These are phyloP conservation scores for Neosilurus hyrtlii DNA, from an alignment of 2,797 vertebrate species.

Conservation along the genomic window DNA sequence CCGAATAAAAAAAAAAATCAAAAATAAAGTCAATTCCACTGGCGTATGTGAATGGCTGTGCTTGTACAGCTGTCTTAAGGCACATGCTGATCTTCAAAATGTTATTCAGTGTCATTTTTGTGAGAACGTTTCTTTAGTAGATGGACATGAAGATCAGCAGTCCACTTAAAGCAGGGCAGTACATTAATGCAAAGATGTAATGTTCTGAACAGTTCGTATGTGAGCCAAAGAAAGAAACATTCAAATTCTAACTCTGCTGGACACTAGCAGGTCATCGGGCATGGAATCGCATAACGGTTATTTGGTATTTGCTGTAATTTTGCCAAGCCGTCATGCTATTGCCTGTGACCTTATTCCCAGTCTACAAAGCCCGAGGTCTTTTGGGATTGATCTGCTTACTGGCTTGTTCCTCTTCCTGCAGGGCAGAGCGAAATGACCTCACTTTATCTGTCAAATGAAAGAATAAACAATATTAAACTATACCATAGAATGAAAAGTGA, in stretches of 20 bases:
- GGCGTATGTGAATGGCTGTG: conserved; percentile 36
- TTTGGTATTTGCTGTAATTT: conserved; percentile 42
- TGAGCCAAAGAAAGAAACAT: conserved; percentile 34
- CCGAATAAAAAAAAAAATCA: neutral
- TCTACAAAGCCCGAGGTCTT: conserved; percentile 80
- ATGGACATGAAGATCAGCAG: conserved; percentile 29
- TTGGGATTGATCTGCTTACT: conserved; percentile 99
- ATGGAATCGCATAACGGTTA: neutral
- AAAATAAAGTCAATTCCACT: neutral
- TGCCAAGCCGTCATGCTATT: conserved; percentile 15
- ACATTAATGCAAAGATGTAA: conserved; percentile 30
- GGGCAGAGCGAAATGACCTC: conserved; percentile 92
- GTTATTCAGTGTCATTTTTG: conserved; percentile 9
- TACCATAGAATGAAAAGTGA: neutral
- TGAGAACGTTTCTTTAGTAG: conserved; percentile 8
- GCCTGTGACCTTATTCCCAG: conserved; percentile 23
- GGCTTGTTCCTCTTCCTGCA: conserved; percentile 97
- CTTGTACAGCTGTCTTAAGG: conserved; percentile 29
- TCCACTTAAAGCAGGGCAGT: conserved; percentile 35
- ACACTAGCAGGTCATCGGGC: conserved; percentile 41
- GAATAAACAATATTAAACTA: conserved; percentile 12
- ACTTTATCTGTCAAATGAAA: conserved; percentile 86
- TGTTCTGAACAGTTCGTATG: conserved; percentile 36
- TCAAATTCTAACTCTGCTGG: conserved; percentile 34
- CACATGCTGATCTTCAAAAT: conserved; percentile 41